A percentile compares a stretch with the other conserved stretches of the same genome.
Conservation (phyloP, 1,140 invertebrate species). For the Drosophila tsacasi region DNA sequence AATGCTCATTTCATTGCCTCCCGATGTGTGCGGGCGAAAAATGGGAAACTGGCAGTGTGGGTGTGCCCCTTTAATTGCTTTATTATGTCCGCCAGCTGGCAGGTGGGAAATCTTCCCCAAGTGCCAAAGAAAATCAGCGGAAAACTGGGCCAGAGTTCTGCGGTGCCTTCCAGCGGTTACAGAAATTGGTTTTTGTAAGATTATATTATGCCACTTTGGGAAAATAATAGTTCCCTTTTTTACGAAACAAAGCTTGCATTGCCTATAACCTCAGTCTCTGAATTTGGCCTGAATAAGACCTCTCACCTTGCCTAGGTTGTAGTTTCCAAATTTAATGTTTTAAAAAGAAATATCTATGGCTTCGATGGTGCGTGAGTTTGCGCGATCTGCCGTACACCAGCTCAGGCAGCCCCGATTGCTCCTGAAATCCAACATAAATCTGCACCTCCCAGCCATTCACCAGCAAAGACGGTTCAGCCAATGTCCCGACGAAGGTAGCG, state of each 20-base stretch:
- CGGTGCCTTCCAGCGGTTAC: slow-evolving; percentile 7
- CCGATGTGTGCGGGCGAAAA: slow-evolving; percentile 9
- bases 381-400: not conserved
- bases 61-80: slow-evolving; percentile 56
- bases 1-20: slow-evolving; percentile 52
- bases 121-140: slow-evolving; percentile 3
- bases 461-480: not conserved
- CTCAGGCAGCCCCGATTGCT: slow-evolving; percentile 5
- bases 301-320: not conserved
- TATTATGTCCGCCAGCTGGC: slow-evolving; percentile 46
- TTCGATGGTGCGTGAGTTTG: not conserved
- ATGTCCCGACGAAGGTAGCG: too few species aligned
- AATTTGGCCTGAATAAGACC: not conserved
- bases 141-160: slow-evolving; percentile 15
- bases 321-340: slow-evolving; percentile 19
- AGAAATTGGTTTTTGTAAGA: not conserved
- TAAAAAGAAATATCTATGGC: slow-evolving; percentile 2
- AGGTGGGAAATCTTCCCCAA: slow-evolving; percentile 1
- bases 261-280: not conserved
- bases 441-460: not conserved
- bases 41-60: slow-evolving; percentile 14
- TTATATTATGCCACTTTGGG: not conserved
- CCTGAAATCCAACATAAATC: not conserved
- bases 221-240: not conserved
- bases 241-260: not conserved